Evolutionary conservation across 2,888 invertebrate genomes (phyloP).

Genomic region (Perithous albicinctus): DNA sequence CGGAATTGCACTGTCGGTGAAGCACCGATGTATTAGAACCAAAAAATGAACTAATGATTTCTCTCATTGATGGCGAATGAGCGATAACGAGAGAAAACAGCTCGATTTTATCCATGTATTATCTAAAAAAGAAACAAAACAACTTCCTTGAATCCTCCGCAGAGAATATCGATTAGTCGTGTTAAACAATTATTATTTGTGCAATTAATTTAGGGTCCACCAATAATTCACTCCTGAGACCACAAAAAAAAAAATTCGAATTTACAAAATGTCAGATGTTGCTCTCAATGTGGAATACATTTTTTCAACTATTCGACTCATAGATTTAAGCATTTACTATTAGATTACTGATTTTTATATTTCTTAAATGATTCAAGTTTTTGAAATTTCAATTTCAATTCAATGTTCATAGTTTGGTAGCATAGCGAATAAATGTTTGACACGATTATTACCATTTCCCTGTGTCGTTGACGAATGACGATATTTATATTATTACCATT

Average conservation of each 20-base stretch:
- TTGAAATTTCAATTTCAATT: not conserved
- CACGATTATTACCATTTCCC: not conserved
- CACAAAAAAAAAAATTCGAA: not conserved
- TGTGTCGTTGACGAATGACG: constrained; percentile 52
- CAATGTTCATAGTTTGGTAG: not conserved
- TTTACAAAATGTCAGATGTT: not conserved
- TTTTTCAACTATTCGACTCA: not conserved
- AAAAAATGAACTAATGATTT: constrained; percentile 40
- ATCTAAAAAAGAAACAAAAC: not conserved
- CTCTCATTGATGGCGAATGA: not conserved
- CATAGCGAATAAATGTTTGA: not conserved
- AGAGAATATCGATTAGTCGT: not conserved
- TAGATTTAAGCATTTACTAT: not conserved
- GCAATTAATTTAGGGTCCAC: not conserved
- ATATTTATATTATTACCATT: constrained; percentile 60
- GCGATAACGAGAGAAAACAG: constrained; percentile 5
- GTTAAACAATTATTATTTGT: not conserved
- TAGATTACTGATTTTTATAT: not conserved
- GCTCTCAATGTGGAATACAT: not conserved
- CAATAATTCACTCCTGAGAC: not conserved
- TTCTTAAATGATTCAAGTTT: no score
- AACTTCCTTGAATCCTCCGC: constrained; percentile 37
- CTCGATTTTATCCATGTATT: constrained; percentile 23
- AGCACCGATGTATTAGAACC: constrained; percentile 56
- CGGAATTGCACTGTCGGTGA: constrained; percentile 45